These are phyloP conservation scores for Apodemus speciosus DNA, from an alignment of 2,113 vertebrate species.

Conservation along the genomic window DNA sequence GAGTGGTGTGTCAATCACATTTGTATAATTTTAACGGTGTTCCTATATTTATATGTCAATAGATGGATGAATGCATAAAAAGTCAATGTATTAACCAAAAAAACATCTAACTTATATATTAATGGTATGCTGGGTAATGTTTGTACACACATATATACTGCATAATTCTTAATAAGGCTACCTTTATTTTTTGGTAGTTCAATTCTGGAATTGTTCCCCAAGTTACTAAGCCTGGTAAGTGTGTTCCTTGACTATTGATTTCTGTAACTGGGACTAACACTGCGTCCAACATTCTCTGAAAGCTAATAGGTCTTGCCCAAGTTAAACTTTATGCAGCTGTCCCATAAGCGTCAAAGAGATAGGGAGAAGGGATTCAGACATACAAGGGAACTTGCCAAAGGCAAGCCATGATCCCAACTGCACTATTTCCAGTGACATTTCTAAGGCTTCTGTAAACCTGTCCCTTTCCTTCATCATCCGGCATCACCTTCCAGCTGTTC, in stretches of 20 bases:
- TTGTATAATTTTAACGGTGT: conserved; percentile 15
- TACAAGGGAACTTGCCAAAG: not conserved
- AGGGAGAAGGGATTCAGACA: not conserved
- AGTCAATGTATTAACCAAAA: not conserved
- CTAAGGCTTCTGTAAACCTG: not conserved
- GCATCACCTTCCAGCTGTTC: not conserved
- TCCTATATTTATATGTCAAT: not conserved
- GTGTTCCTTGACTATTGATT: not conserved
- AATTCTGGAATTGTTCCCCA: conserved; percentile 89
- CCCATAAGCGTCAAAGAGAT: not conserved
- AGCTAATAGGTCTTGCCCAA: not conserved
- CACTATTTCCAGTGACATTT: not conserved
- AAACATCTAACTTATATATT: not conserved
- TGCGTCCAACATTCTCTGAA: not conserved
- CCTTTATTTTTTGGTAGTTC: conserved; percentile 58
- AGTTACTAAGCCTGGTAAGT: conserved; percentile 89
- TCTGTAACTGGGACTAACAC: not conserved
- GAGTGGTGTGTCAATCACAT: not conserved
- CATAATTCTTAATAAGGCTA: not conserved
- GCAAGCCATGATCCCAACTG: not conserved
- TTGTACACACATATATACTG: not conserved
- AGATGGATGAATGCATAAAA: not conserved
- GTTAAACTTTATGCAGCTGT: not conserved
- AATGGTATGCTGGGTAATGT: not conserved
- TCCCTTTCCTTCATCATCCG: not conserved